A percentile compares a stretch with the other conserved stretches of the same genome.
Evolutionary conservation across 2,888 invertebrate genomes (phyloP).

Genomic region (Eledona agricola): DNA sequence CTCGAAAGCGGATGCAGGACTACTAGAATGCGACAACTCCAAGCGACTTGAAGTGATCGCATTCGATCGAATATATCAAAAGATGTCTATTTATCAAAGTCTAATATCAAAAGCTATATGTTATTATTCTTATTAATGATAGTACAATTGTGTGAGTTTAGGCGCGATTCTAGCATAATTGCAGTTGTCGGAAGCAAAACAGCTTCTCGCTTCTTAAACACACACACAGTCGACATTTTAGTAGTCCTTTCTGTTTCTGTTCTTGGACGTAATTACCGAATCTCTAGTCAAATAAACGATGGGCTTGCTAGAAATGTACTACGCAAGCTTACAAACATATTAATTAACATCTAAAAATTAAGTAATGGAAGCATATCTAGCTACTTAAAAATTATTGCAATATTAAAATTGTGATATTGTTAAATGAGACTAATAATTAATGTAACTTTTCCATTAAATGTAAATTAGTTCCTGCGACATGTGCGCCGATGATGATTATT

Average conservation of each 20-base stretch:
- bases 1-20: constrained; percentile 29
- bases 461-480: constrained; percentile 58
- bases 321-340: constrained; percentile 48
- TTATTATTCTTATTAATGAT: no score
- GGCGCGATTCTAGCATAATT: constrained; percentile 21
- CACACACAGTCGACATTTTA: constrained; percentile 37
- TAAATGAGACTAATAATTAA: constrained; percentile 62
- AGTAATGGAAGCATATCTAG: constrained; percentile 62
- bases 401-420: constrained; percentile 64
- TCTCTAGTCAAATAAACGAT: constrained; percentile 45
- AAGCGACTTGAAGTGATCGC: constrained; percentile 17
- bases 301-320: constrained; percentile 42
- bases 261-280: constrained; percentile 41
- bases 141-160: constrained; percentile 23
- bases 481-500: no score
- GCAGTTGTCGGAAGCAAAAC: constrained; percentile 3
- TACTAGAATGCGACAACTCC: constrained; percentile 43
- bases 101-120: constrained; percentile 28
- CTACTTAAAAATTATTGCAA: constrained; percentile 61
- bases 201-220: constrained; percentile 16
- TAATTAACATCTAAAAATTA: constrained; percentile 42
- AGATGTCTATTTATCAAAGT: constrained; percentile 17
- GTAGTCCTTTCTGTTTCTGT: constrained; percentile 47
- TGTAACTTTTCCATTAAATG: constrained; percentile 59
- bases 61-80: constrained; percentile 28